These are phyloP conservation scores for Prolemur simus DNA, from an alignment of 2,113 vertebrate species.

Conservation along the genomic window DNA sequence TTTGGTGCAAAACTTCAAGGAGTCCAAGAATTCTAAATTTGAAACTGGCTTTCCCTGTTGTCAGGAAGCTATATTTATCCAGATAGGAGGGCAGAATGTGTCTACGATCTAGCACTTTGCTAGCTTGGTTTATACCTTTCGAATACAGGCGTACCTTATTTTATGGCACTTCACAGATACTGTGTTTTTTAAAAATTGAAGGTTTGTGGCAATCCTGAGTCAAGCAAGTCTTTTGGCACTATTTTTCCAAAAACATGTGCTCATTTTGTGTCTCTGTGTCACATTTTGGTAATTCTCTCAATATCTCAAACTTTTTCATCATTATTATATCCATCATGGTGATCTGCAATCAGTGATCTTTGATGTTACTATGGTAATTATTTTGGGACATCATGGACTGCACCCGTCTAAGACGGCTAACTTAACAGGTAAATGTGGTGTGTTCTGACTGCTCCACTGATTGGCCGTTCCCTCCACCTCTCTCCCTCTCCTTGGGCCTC, in stretches of 20 bases:
- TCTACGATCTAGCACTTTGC: not conserved
- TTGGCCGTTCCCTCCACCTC: not conserved
- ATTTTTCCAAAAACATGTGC: not conserved
- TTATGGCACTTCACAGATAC: not conserved
- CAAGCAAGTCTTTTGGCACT: not conserved
- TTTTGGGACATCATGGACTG: not conserved
- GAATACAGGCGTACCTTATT: not conserved
- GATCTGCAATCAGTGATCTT: not conserved
- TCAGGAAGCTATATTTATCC: not conserved
- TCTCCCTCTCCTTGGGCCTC: not conserved
- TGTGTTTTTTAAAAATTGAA: not conserved
- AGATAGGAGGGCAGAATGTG: not conserved
- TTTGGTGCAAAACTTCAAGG: not conserved
- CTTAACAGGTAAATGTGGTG: not conserved
- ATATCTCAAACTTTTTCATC: not conserved
- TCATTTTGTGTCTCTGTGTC: not conserved
- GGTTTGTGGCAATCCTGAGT: not conserved
- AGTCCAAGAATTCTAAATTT: not conserved
- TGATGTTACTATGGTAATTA: not conserved
- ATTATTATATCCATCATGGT: not conserved
- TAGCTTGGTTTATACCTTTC: accelerated
- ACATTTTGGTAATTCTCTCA: not conserved
- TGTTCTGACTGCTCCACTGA: not conserved
- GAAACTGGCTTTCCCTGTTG: not conserved
- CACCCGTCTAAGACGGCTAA: not conserved